Evolutionary conservation across 2,113 vertebrate species (phyloP).

Genomic region (Tachysurus fulvidraco): DNA sequence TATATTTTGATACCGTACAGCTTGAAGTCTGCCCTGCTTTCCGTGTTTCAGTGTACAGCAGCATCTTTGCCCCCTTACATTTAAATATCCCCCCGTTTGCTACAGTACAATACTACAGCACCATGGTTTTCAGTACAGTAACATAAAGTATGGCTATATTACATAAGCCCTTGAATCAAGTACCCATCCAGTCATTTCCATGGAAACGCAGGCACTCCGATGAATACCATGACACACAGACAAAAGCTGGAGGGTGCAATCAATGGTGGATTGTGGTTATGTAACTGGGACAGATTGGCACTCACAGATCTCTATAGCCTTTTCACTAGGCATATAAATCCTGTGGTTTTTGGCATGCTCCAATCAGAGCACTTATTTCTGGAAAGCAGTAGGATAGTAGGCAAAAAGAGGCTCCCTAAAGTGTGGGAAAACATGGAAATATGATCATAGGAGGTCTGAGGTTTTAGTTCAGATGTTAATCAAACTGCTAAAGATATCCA

Average conservation of each 20-base stretch:
- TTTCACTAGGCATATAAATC: constrained; percentile 40
- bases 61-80: neutral
- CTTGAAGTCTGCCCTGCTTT: neutral
- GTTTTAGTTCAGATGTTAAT: neutral
- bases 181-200: constrained; percentile 37
- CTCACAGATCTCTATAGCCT: constrained; percentile 35
- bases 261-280: constrained; percentile 50
- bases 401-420: neutral
- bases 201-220: constrained; percentile 44
- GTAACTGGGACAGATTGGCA: constrained; percentile 50
- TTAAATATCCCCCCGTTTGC: constrained; percentile 3
- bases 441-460: neutral
- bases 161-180: constrained; percentile 21
- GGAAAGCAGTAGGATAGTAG: constrained; percentile 16
- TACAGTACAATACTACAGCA: neutral
- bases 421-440: constrained; percentile 22
- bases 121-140: constrained; percentile 22
- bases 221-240: constrained; percentile 44
- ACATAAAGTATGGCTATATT: constrained; percentile 27
- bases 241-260: constrained; percentile 50
- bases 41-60: neutral
- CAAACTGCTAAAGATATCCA: neutral
- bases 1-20: neutral
- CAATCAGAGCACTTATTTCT: constrained; percentile 23
- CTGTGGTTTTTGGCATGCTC: constrained; percentile 27